phyloP scores from a whole-genome alignment of 2,888 invertebrate species.

The Anarsia innoxiella region DNA sequence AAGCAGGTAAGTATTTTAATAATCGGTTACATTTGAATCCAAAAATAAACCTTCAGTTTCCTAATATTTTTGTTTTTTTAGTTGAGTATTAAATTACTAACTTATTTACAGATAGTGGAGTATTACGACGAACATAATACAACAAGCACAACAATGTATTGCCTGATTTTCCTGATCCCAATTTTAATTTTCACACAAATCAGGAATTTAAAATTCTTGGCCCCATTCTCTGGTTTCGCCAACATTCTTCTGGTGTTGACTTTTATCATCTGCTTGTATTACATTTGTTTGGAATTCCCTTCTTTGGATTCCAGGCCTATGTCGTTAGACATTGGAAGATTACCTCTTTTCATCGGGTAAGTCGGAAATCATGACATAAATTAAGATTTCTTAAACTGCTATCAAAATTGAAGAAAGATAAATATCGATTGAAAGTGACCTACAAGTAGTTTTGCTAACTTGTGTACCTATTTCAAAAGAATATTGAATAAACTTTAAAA shows the following conservation, averaged over 20 bases:
- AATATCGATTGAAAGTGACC: too few relatives aligned
- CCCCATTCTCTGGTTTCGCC: conserved; percentile 92
- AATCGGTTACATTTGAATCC: too few relatives aligned
- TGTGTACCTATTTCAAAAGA: too few relatives aligned
- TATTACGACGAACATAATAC: conserved; percentile 28
- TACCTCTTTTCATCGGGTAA: conserved; percentile 90
- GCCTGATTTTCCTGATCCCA: conserved; percentile 54
- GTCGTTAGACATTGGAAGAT: conserved; percentile 70
- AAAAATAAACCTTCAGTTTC: too few relatives aligned
- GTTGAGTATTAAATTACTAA: too few relatives aligned
- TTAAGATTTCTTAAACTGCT: too few relatives aligned
- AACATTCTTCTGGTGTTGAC: conserved; percentile 86
- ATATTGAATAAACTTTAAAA: too few relatives aligned
- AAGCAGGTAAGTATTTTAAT: conserved; percentile 77
- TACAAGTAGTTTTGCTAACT: too few relatives aligned
- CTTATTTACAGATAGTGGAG: conserved; percentile 56
- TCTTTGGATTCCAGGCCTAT: conserved; percentile 65
- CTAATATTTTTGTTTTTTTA: too few relatives aligned
- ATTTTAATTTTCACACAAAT: conserved; percentile 71
- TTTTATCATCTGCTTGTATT: conserved; percentile 87
- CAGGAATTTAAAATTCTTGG: conserved; percentile 85
- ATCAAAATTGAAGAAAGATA: too few relatives aligned
- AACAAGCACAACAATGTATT: conserved; percentile 46
- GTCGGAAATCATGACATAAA: too few relatives aligned
- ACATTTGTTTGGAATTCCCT: conserved; percentile 78